Evolutionary conservation across 92 coral and sea anemone species (phyloP).

Genomic region (Hydrozoanthus gracilis): DNA sequence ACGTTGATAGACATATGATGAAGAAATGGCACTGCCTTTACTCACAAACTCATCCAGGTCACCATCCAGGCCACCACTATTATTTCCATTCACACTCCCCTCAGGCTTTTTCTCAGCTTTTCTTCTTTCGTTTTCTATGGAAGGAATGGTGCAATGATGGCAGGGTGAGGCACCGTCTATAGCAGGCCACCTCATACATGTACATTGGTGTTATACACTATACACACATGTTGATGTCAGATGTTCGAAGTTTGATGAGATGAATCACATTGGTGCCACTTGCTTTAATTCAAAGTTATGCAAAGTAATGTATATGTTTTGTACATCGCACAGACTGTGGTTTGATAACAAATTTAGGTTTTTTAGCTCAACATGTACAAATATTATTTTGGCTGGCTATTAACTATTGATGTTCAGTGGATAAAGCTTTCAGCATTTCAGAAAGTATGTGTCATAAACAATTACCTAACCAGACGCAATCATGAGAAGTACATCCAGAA

Average conservation of each 20-base stretch:
- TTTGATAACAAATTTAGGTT: neutral
- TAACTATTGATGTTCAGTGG: constrained; percentile 5
- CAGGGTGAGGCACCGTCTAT: constrained; percentile 11
- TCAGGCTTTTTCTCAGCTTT: constrained; percentile 1
- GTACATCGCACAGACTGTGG: neutral
- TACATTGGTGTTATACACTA: neutral
- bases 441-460: neutral
- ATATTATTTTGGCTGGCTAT: neutral
- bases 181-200: constrained; percentile 20
- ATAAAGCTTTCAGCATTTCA: constrained; percentile 5
- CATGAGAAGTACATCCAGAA: neutral
- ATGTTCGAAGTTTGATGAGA: constrained; percentile 7
- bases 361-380: neutral
- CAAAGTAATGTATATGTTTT: neutral
- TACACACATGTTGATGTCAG: constrained; percentile 6
- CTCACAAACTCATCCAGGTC: constrained; percentile 14
- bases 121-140: constrained; percentile 20
- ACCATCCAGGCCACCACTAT: constrained; percentile 24
- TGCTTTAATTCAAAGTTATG: constrained; percentile 8
- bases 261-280: constrained; percentile 10
- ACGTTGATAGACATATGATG: constrained; percentile 27
- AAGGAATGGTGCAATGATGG: neutral
- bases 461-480: constrained; percentile 3
- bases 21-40: constrained; percentile 28
- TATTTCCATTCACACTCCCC: constrained; percentile 6